Evolutionary conservation across 2,113 vertebrate species (phyloP), one percentile per base, ranked within the genome.

Genomic region (Pedetes capensis): DNA sequence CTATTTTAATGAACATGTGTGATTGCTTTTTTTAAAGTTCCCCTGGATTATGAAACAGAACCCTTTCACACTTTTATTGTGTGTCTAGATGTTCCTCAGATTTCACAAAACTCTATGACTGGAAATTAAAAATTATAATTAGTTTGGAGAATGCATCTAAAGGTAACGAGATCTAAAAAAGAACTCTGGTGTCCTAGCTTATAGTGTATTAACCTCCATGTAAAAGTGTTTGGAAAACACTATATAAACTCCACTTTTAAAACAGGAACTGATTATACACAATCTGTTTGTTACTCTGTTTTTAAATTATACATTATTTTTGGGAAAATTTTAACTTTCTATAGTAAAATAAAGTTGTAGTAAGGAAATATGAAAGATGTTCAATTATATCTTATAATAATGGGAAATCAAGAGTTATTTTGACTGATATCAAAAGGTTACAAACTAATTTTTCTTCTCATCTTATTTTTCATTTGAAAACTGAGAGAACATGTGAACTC

Each of bases 101-200:
- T 91, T 97, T 96, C 91, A 57, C 39, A 96, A 97, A 97, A 57
- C 74, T 89, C 29, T 96, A 86, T 81, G 71, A 97, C 64, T 95
- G 81, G 39, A 96, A 47, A 44, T 96, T 95, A 94, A 96, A 87
- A 96, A 86, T 82, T 97, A 96, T 97, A 96, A 94, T 97, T 39
- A 47, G 93, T 95, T 97, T 83, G 92, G 32, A 0, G 32, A 94
- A 32, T 97, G 44, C 87, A 96, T 90, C 72, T 95, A 96, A 81
- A 92, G 59, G 93, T 93, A 96, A 97, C 96, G 78, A 94, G 79
- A 95, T 84, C 87, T 93, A 93, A 74, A 96, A 74, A 96, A 97
- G 66, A 97, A 94, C 75, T 69, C 81, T 96, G 63, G 90, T 95
- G 85, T 71, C 49, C 84, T 87, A 90, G 71, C 81, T 93, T 95